These are phyloP conservation scores for Bovichtus diacanthus DNA, from an alignment of 2,797 vertebrate genomes.

Conservation along the genomic window DNA sequence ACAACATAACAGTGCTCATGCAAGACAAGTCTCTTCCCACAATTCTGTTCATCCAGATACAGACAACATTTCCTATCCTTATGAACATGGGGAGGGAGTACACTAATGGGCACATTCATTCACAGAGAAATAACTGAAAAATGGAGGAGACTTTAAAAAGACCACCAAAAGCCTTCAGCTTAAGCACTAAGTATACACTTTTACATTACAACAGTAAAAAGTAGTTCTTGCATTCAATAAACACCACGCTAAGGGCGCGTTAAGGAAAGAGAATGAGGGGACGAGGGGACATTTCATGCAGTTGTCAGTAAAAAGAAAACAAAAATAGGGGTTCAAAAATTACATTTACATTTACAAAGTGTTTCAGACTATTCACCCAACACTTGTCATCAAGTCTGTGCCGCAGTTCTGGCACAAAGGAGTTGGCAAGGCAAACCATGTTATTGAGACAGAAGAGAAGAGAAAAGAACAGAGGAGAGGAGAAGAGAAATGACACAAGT, in stretches of 20 bases:
- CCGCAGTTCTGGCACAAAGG: constrained; percentile 82
- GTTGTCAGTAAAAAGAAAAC: constrained; percentile 79
- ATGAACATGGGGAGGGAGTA: constrained; percentile 53
- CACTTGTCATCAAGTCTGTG: constrained; percentile 84
- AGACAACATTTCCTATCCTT: constrained; percentile 71
- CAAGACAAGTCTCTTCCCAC: constrained; percentile 80
- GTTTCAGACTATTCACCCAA: constrained; percentile 83
- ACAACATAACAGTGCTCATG: constrained; percentile 84
- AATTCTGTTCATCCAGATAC: constrained; percentile 73
- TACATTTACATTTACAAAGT: constrained; percentile 88
- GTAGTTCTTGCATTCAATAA: constrained; percentile 88
- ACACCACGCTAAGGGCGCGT: constrained; percentile 81
- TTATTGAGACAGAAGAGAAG: constrained; percentile 63
- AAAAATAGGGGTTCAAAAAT: constrained; percentile 70
- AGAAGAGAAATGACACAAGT: constrained; percentile 73
- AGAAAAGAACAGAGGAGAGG: constrained; percentile 30
- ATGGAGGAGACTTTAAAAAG: constrained; percentile 73
- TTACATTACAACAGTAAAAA: constrained; percentile 90
- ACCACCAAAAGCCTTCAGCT: constrained; percentile 84
- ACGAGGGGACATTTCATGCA: constrained; percentile 82
- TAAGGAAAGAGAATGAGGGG: constrained; percentile 59
- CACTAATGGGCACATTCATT: constrained; percentile 75
- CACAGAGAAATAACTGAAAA: constrained; percentile 58
- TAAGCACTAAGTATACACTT: constrained; percentile 86
- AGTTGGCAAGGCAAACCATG: constrained; percentile 87